Base-by-base conservation (phyloP, 2,797 vertebrate genomes). In the Eulemur coronatus region DNA sequence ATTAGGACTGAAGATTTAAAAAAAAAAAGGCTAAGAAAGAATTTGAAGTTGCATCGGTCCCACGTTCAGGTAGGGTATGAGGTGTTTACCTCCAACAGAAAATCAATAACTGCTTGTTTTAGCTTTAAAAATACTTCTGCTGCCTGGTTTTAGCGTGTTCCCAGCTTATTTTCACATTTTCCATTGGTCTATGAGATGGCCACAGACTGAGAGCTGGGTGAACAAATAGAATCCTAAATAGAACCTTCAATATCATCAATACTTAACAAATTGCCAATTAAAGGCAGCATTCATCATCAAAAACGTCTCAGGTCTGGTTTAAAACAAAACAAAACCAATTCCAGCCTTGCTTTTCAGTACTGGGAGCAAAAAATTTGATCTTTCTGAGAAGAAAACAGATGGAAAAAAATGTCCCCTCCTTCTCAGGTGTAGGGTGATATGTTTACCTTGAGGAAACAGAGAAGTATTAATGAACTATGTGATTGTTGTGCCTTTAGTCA, bases 31-130 rank as follows among this genome's bases (percentile, higher is more conserved):
- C 63, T 79, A 84, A 89, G 72, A 18, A 28, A 67, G 55, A 82
- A 61, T 59, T 28, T 50, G 41, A 59, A 52, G 41, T 48, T 35
- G 46, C 26, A 0, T 41, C 18, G 4, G 41, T 24, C 41, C 50
- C 52, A 79, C 33, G 79, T 95, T 94, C 75, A 59, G 3, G 4
- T 85, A 52, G 78, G 20, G 57, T n/a, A 48, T 57, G 79, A 97
- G 61, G 59, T 50, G 10, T 95, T 94, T 78, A 52, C 89, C 46
- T 95, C 48, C 61, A 78, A 67, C 7, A 91, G 85, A 94, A 96
- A 97, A 96, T 96, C 96, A 93, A 15, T 84, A 94, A 52, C 70
- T 55, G 38, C 86, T 96, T 67, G 28, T 79, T 95, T 96, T 73
- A 80, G 61, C 69, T 75, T 91, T 94, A 48, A 91, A 96, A 96